phyloP scores from a whole-genome alignment of 1,140 invertebrate genomes.

The Macrosteles quadrilineatus region DNA sequence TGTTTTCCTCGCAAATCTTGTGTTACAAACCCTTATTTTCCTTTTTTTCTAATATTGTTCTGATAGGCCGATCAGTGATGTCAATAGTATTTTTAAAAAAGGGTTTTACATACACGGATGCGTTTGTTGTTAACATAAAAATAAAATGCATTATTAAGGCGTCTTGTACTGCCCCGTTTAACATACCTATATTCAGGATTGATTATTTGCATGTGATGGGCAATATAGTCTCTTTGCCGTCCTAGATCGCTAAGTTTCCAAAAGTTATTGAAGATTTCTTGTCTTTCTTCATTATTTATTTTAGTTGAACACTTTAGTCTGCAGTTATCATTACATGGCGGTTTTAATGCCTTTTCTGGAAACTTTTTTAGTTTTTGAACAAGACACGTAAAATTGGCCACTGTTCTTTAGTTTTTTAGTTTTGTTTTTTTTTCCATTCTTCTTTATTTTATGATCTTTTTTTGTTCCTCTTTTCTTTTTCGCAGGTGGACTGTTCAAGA shows the following conservation, averaged over 20 bases:
- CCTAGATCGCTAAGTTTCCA: neutral
- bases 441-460: too few relatives aligned
- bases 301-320: neutral
- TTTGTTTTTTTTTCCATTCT: too few relatives aligned
- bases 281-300: neutral
- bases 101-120: neutral
- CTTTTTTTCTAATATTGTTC: neutral
- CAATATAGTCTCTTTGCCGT: neutral
- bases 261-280: neutral
- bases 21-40: neutral
- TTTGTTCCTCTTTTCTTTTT: too few relatives aligned
- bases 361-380: neutral
- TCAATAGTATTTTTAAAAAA: too few relatives aligned
- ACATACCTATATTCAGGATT: neutral
- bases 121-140: neutral
- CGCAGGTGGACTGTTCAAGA: too few relatives aligned
- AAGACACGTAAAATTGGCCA: too few relatives aligned
- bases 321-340: conserved; percentile 11
- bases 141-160: neutral
- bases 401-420: too few relatives aligned
- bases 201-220: neutral
- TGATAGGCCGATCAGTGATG: neutral
- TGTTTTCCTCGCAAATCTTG: conserved; percentile 5
- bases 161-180: neutral
- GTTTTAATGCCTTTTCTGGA: neutral